These are phyloP conservation scores for Calameuta filiformis DNA, from an alignment of 2,888 invertebrate species.

Conservation along the genomic window DNA sequence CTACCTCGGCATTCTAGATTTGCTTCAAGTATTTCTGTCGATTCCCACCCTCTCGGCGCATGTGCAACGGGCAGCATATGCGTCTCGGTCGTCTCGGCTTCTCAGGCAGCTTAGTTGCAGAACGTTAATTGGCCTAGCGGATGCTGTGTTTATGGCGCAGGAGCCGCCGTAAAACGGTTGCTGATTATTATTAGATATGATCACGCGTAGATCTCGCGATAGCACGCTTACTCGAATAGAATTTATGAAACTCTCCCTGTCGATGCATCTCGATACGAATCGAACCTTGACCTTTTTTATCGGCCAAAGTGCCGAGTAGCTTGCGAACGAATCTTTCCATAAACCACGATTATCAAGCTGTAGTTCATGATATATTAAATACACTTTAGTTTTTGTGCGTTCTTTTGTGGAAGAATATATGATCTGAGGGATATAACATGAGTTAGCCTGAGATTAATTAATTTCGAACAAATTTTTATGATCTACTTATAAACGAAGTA, in stretches of 20 bases:
- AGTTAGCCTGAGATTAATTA: not conserved
- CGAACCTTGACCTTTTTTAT: not conserved
- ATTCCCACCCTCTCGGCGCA: slow-evolving; percentile 18
- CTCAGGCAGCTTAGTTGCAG: slow-evolving; percentile 24
- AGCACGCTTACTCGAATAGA: slow-evolving; percentile 23
- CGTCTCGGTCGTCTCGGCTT: slow-evolving; percentile 14
- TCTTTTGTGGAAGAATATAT: not conserved
- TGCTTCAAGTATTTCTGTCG: not conserved
- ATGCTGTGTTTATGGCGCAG: slow-evolving; percentile 42
- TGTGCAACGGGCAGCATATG: slow-evolving; percentile 3
- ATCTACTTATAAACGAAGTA: not conserved
- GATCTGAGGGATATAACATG: not conserved
- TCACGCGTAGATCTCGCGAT: slow-evolving; percentile 43
- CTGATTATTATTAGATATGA: slow-evolving; percentile 54
- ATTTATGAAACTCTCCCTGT: slow-evolving; percentile 29
- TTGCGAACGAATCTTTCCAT: not conserved
- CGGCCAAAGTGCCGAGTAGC: not conserved
- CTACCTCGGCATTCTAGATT: not conserved
- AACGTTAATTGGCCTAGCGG: slow-evolving; percentile 47
- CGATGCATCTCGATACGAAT: slow-evolving; percentile 8
- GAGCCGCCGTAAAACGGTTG: slow-evolving; percentile 43
- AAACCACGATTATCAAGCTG: not conserved
- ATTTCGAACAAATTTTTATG: not conserved
- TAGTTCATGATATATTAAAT: not conserved
- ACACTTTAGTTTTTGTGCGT: not conserved